Percentiles rank a stretch among this genome's conserved stretches.
Evolutionary conservation across 2,888 invertebrate species (phyloP).

Genomic region (Automeris io): DNA sequence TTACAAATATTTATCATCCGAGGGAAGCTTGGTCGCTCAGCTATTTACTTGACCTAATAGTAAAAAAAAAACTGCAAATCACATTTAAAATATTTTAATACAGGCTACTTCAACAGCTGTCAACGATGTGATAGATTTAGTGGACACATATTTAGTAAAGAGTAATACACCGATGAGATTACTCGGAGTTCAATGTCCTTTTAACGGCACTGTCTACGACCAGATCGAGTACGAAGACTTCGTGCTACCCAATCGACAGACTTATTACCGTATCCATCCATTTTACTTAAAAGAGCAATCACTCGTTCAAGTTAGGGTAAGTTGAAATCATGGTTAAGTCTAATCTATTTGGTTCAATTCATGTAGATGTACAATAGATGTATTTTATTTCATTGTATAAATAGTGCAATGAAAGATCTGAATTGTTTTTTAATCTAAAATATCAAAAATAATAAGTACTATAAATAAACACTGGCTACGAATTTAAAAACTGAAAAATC

Average conservation of each 20-base stretch:
- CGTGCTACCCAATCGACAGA: constrained; percentile 68
- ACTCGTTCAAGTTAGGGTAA: constrained; percentile 48
- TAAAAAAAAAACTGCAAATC: no score
- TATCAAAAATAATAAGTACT: no score
- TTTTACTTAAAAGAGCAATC: constrained; percentile 50
- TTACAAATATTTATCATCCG: no score
- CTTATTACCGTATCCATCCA: constrained; percentile 71
- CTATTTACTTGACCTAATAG: no score
- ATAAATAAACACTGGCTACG: no score
- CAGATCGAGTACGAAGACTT: constrained; percentile 77
- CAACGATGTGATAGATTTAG: constrained; percentile 38
- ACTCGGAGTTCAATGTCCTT: constrained; percentile 53
- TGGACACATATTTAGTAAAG: constrained; percentile 49
- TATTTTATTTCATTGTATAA: no score
- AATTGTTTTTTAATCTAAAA: no score
- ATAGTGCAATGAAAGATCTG: no score
- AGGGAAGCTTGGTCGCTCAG: no score
- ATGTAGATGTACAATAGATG: no score
- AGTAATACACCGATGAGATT: constrained; percentile 54
- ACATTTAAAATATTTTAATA: constrained; percentile 15
- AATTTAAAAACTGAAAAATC: no score
- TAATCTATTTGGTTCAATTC: background rate
- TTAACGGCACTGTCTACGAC: constrained; percentile 44
- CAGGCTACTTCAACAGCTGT: constrained; percentile 50
- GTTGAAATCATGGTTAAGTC: background rate